Base-by-base conservation (phyloP, 2,888 invertebrate genomes). In the Argyra leucocephala region DNA sequence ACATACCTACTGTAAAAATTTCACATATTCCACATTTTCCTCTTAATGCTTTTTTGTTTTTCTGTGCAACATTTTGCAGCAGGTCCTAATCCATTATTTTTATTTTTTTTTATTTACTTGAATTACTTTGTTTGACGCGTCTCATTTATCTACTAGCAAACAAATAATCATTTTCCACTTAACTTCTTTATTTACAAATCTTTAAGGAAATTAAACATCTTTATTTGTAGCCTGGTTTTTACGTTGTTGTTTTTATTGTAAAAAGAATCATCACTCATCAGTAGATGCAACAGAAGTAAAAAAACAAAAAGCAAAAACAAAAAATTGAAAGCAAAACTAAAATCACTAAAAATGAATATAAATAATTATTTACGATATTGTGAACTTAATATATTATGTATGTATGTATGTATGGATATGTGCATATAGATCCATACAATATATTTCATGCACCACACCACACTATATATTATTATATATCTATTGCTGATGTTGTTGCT, bases 101-200 rank as follows among this genome's bases (percentile, higher is more conserved):
- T 31, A 31, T 6, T 31, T 31, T 31, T 6, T 6, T 7, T 31
- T 31, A 31, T 31, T 48, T 48, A 18, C 48, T n/a, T 48, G n/a
- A 48, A 48, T 48, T 48, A 48, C 48, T 48, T 48, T 48, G 48
- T 48, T 48, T 48, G 48, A 48, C 48, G 48, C 48, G 48, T 48
- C 48, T 48, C 48, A 48, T 48, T 48, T 48, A n/a, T 48, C 48
- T 48, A 48, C 48, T 31, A 31, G 6, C 48, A 48, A 48, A 48
- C 48, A 48, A 48, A 48, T 48, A 48, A 48, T 48, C 48, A 48
- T 48, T 48, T 48, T 48, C 48, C 12, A 48, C 48, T 48, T 18
- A 48, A 48, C 48, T 48, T 48, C 48, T 48, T 48, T 48, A 48
- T 48, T 48, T 48, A 48, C 48, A 48, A 48, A 48, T 48, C 48